These are phyloP conservation scores for Serilophus lunatus DNA, from an alignment of 2,113 vertebrate species.

Conservation along the genomic window DNA sequence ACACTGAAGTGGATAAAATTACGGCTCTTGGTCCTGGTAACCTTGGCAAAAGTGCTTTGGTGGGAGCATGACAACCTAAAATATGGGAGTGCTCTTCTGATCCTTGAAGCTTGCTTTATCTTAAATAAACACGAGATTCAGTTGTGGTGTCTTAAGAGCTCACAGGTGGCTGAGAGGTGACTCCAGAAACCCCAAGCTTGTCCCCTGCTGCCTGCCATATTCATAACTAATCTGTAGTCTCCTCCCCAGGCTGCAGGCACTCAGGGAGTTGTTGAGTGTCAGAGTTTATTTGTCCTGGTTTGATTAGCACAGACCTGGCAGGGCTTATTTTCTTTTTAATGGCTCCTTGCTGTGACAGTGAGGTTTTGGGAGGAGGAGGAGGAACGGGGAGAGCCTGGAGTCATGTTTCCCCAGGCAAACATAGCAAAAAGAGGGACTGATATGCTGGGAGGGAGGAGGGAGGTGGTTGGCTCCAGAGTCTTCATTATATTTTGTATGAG, in stretches of 20 bases:
- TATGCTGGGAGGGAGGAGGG: background rate
- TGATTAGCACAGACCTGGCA: conserved; percentile 79
- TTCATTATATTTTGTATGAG: background rate
- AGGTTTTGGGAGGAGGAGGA: conserved; percentile 63
- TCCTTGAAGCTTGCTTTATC: background rate
- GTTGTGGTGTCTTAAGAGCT: background rate
- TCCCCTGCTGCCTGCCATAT: conserved; percentile 23
- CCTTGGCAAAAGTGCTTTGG: background rate
- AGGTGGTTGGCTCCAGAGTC: background rate
- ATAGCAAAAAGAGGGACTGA: background rate
- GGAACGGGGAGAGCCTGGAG: conserved; percentile 19
- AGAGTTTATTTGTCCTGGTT: conserved; percentile 81
- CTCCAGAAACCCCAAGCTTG: background rate
- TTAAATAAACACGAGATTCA: background rate
- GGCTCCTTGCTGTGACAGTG: conserved; percentile 72
- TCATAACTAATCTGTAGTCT: conserved; percentile 71
- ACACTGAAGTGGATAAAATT: background rate
- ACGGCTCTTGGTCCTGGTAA: background rate
- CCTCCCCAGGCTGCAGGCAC: conserved; percentile 64
- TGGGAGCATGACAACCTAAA: background rate
- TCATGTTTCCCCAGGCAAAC: conserved; percentile 30
- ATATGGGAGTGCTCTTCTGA: background rate
- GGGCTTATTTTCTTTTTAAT: conserved; percentile 75
- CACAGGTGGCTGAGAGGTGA: background rate
- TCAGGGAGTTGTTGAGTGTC: conserved; percentile 81